Conservation (phyloP, 2,888 invertebrate species). For the Cryptus viduatorius region DNA sequence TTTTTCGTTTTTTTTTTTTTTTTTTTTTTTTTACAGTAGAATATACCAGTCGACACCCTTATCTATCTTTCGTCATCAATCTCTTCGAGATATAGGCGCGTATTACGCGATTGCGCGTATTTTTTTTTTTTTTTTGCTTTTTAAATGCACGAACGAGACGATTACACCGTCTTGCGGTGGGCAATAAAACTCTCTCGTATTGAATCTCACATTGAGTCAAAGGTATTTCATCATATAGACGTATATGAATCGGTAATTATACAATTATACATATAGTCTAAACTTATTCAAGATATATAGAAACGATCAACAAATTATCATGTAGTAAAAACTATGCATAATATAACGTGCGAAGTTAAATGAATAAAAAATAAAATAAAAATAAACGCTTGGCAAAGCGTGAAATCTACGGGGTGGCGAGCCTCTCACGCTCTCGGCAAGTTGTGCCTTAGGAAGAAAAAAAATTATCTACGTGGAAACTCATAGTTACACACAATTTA, state of each 20-base stretch:
- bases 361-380: constrained; percentile 53
- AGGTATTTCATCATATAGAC: constrained; percentile 50
- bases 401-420: constrained; percentile 70
- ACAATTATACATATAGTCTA: constrained; percentile 43
- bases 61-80: constrained; percentile 38
- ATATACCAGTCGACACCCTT: constrained; percentile 54
- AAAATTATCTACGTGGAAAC: constrained; percentile 68
- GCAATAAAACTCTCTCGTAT: constrained; percentile 81
- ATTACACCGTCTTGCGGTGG: constrained; percentile 22
- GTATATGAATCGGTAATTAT: constrained; percentile 33
- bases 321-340: constrained; percentile 54
- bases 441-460: constrained; percentile 81
- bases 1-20: constrained; percentile 18
- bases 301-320: constrained; percentile 64
- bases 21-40: constrained; percentile 45
- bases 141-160: constrained; percentile 72
- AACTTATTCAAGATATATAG: constrained; percentile 47
- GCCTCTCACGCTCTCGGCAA: constrained; percentile 74
- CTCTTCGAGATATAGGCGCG: constrained; percentile 33
- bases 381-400: constrained; percentile 64
- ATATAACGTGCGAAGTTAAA: constrained; percentile 57
- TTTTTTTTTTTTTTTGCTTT: constrained; percentile 52
- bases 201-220: constrained; percentile 74
- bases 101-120: constrained; percentile 44
- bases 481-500: constrained; percentile 39